Base-by-base conservation (phyloP, 2,113 vertebrate species). In the Propithecus coquereli region DNA sequence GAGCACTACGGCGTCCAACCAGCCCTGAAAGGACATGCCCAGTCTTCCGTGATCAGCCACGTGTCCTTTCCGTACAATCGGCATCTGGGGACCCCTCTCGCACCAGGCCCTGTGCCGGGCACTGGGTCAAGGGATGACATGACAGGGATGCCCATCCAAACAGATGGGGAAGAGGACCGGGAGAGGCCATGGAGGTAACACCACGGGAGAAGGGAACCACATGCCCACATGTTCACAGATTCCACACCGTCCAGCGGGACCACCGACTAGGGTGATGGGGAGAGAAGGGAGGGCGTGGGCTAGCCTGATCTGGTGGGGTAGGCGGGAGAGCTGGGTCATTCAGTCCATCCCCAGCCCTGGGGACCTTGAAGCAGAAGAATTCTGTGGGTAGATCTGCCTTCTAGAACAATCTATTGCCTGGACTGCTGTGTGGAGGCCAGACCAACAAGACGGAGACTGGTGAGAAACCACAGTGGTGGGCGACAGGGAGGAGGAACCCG, bases 271-370 rank as follows among this genome's bases (percentile, higher is more conserved):
- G 50, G 32, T 3, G 25, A 8, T 25, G 50, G 50, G 30, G 22
- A 3, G 37, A 34, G 47, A 2, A 47, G 11, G 18, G 30, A 0
- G 2, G 25, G 30, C 8, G 1, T 1, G 8, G 30, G 14, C n/a
- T 17, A 25, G 30, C 25, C 50, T 30, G 70, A 54, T 2, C 3
- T 12, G 57, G 57, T 37, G 47, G 20, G 25, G 17, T 3, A n/a
- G 66, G 66, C 25, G 2, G 20, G 43, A 43, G 37, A 63, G 8
- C 43, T 37, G 30, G 43, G 14, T 16, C 74, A 5, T 5, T 6
- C 9, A 17, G 50, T 61, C n/a, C 25, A 45, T 8, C 16, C 14
- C 22, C 8, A 34, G 50, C 20, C 40, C 40, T 3, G 1, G 11
- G 16, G 30, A 13, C 76, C 40, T 14, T 18, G 57, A 47, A 76